A percentile compares a stretch with the other conserved stretches of the same genome.
Evolutionary conservation across 2,113 vertebrate genomes (phyloP).

Genomic region (Bothrops jararaca): DNA sequence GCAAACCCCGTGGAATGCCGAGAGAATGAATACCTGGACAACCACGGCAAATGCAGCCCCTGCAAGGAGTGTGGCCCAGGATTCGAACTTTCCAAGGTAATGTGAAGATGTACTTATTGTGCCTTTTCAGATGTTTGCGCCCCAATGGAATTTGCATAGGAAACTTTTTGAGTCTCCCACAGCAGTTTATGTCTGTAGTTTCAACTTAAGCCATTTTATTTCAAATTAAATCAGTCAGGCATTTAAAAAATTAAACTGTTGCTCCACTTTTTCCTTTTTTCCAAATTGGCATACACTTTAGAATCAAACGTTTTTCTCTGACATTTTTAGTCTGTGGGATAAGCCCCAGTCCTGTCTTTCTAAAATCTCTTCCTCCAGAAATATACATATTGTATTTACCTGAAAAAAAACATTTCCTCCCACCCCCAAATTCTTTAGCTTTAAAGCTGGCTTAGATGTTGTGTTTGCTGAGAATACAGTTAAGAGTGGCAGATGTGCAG

Average conservation of each 20-base stretch:
- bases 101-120: neutral
- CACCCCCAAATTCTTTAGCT: neutral
- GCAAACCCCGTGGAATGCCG: slow-evolving; percentile 59
- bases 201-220: neutral
- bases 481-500: neutral
- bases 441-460: neutral
- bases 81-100: slow-evolving; percentile 80
- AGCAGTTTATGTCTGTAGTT: neutral
- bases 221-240: neutral
- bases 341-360: neutral
- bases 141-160: neutral
- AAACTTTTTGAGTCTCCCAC: neutral
- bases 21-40: slow-evolving; percentile 69
- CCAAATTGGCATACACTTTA: neutral
- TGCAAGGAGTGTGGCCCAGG: slow-evolving; percentile 77
- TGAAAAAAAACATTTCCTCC: neutral
- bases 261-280: neutral
- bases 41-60: slow-evolving; percentile 64
- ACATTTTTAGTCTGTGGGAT: neutral
- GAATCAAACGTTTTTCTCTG: neutral
- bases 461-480: neutral
- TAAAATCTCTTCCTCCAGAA: neutral
- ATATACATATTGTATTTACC: neutral
- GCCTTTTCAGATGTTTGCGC: neutral
- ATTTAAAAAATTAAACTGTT: neutral